These are phyloP conservation scores for Parapristionchus giblindavisi DNA, from an alignment of 2,888 invertebrate species.

Conservation along the genomic window DNA sequence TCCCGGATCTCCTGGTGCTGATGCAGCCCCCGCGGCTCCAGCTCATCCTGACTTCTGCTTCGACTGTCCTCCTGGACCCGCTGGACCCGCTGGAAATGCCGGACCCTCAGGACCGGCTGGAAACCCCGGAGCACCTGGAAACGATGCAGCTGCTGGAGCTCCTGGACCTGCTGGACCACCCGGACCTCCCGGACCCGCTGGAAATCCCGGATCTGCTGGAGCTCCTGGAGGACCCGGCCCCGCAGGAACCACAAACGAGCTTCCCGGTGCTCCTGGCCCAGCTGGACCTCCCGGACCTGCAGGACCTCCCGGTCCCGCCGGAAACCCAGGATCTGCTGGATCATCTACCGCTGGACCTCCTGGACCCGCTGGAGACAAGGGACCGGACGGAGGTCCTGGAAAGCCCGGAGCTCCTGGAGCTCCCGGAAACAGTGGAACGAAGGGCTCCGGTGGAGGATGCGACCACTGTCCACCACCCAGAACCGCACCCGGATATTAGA, in stretches of 20 bases:
- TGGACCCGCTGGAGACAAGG: conserved; percentile 31
- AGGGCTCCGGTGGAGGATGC: conserved; percentile 35
- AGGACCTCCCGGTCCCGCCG: conserved; percentile 32
- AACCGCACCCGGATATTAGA: conserved; percentile 33
- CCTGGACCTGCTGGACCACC: conserved; percentile 28
- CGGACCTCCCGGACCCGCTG: conserved; percentile 34
- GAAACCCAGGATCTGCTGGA: conserved; percentile 28
- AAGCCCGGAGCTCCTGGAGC: conserved; percentile 16
- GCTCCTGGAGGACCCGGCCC: conserved; percentile 29
- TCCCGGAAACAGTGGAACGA: conserved; percentile 10
- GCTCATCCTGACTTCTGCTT: conserved; percentile 36
- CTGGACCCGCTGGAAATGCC: conserved; percentile 26
- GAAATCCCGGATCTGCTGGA: conserved; percentile 29
- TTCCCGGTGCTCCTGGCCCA: conserved; percentile 30
- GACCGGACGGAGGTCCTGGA: conserved; percentile 34
- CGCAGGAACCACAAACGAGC: conserved; percentile 22
- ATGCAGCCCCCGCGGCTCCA: conserved; percentile 8
- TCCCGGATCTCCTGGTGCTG: conserved; percentile 25
- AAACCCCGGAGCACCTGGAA: conserved; percentile 25
- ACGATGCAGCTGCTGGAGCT: neutral
- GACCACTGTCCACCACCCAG: conserved; percentile 35
- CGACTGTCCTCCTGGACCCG: conserved; percentile 35
- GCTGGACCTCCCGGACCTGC: conserved; percentile 34
- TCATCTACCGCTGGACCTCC: conserved; percentile 7
- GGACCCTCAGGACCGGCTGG: conserved; percentile 27